Evolutionary conservation across 2,888 invertebrate genomes (phyloP).

Genomic region (Pedicia rivosa): DNA sequence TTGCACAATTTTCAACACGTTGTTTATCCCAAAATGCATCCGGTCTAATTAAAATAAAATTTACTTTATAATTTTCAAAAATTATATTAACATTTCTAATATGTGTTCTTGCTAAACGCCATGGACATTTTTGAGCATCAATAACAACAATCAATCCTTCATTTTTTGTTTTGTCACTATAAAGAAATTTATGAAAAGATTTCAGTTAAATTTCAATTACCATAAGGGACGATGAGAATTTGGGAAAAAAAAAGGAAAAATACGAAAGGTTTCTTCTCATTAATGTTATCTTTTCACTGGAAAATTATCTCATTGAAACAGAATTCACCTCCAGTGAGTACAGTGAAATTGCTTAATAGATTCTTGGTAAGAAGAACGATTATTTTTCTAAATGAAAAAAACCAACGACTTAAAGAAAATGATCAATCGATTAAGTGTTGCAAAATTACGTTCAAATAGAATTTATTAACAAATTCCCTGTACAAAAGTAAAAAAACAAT

Average conservation of each 20-base stretch:
- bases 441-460: too few species aligned
- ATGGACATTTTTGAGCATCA: slow-evolving; percentile 45
- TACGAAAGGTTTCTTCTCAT: too few species aligned
- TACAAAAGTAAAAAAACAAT: too few species aligned
- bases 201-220: too few species aligned
- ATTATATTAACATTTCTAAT: slow-evolving; percentile 39
- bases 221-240: neutral
- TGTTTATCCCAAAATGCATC: slow-evolving; percentile 66
- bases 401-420: too few species aligned
- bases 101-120: slow-evolving; percentile 43
- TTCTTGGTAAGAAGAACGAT: too few species aligned
- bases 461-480: too few species aligned
- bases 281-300: neutral
- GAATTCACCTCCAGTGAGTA: neutral
- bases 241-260: neutral
- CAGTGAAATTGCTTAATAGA: too few species aligned
- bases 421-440: too few species aligned
- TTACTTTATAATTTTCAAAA: slow-evolving; percentile 33
- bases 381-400: too few species aligned
- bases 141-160: slow-evolving; percentile 43
- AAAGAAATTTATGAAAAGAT: neutral
- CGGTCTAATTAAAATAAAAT: slow-evolving; percentile 48
- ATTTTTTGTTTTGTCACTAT: slow-evolving; percentile 10
- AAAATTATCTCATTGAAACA: neutral
- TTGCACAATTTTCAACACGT: slow-evolving; percentile 49